Conservation (phyloP, 2,888 invertebrate species). For the Heliconius erato region DNA sequence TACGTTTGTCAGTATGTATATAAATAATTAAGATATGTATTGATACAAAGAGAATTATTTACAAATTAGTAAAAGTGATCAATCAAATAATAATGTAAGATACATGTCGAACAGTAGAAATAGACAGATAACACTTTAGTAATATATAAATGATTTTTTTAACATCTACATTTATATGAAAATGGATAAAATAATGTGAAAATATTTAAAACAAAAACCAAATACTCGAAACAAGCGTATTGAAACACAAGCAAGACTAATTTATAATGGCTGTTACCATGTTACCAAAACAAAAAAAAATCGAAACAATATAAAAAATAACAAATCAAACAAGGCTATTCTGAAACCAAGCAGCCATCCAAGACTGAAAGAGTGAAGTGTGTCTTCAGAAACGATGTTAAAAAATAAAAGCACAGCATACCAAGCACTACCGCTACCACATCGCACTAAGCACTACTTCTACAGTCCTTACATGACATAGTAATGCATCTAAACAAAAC, state of each 20-base stretch:
- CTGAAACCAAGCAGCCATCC: neutral
- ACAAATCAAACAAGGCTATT: neutral
- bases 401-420: neutral
- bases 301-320: neutral
- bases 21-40: too few species aligned
- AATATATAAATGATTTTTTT: neutral
- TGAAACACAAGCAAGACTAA: neutral
- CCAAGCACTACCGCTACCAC: neutral
- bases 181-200: neutral
- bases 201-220: neutral
- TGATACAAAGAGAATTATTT: too few species aligned
- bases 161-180: constrained; percentile 1
- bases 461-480: neutral
- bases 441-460: neutral
- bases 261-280: neutral
- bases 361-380: neutral
- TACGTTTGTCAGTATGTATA: neutral
- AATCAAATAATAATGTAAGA: neutral
- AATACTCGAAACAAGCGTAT: neutral
- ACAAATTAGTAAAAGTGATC: neutral
- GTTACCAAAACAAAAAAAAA: neutral
- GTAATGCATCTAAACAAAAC: neutral
- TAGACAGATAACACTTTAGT: neutral
- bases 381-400: neutral
- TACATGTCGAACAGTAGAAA: neutral